These are phyloP conservation scores for Prionailurus viverrinus DNA, from an alignment of 2,113 vertebrate species.

Conservation along the genomic window DNA sequence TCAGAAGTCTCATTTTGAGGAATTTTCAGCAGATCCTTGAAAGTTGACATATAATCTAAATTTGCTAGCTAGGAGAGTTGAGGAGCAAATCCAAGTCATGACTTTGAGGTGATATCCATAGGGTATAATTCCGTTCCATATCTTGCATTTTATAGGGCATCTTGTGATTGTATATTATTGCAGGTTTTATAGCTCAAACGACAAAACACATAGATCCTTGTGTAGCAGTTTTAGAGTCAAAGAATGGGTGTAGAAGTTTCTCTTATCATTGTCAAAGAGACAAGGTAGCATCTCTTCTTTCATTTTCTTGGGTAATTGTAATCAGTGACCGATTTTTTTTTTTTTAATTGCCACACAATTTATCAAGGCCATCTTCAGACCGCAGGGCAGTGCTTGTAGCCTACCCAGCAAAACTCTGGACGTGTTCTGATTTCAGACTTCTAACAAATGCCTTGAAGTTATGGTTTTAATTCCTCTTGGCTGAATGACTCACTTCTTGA, in stretches of 20 bases:
- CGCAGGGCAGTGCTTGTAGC: not conserved
- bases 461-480: constrained; percentile 16
- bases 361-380: not conserved
- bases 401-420: not conserved
- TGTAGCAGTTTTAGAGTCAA: not conserved
- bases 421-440: constrained; percentile 49
- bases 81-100: not conserved
- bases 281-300: not conserved
- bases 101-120: not conserved
- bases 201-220: not conserved
- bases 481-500: constrained; percentile 16
- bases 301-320: not conserved
- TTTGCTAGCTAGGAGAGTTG: not conserved
- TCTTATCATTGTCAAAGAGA: not conserved
- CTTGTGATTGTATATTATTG: too few relatives aligned
- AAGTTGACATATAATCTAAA: not conserved
- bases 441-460: constrained; percentile 10
- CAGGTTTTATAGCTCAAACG: not conserved
- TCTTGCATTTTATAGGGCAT: not conserved
- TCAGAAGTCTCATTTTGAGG: not conserved
- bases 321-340: not conserved
- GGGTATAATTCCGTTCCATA: not conserved
- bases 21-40: not conserved
- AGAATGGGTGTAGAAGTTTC: not conserved
- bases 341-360: not conserved